Conservation (phyloP, 2,113 vertebrate genomes). For the Struthio camelus region DNA sequence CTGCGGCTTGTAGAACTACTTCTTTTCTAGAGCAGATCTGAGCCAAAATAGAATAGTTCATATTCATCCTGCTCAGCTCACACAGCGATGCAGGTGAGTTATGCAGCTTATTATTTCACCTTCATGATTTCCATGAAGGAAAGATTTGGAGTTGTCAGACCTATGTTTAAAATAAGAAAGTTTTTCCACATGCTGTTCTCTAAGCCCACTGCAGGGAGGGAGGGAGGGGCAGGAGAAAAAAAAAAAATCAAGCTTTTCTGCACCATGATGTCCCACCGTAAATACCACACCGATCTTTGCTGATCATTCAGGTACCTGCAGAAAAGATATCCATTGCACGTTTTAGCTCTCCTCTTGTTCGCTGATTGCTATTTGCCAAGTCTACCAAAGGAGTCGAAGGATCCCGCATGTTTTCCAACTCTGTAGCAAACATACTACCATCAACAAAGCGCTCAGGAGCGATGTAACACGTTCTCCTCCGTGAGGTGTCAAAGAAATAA, state of each 20-base stretch:
- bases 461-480: conserved; percentile 94
- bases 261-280: not conserved
- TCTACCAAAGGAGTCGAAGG: conserved; percentile 95
- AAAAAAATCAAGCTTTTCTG: not conserved
- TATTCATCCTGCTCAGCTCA: not conserved
- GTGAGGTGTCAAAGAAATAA: conserved; percentile 96
- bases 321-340: conserved; percentile 99
- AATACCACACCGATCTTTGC: not conserved
- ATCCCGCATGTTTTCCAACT: conserved; percentile 85
- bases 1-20: not conserved
- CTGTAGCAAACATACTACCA: conserved; percentile 90
- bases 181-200: not conserved
- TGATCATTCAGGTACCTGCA: conserved; percentile 81
- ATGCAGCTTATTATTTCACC: not conserved
- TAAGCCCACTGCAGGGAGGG: not conserved
- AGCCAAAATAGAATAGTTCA: not conserved
- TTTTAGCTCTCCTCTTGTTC: conserved; percentile 90
- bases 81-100: not conserved
- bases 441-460: conserved; percentile 96
- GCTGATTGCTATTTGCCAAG: conserved; percentile 91
- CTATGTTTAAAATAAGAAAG: not conserved
- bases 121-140: too few species aligned
- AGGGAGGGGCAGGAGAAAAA: too few species aligned
- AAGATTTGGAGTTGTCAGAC: not conserved
- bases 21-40: not conserved